Conservation (phyloP, 2,113 vertebrate species). For the Aspidoscelis tigris region DNA sequence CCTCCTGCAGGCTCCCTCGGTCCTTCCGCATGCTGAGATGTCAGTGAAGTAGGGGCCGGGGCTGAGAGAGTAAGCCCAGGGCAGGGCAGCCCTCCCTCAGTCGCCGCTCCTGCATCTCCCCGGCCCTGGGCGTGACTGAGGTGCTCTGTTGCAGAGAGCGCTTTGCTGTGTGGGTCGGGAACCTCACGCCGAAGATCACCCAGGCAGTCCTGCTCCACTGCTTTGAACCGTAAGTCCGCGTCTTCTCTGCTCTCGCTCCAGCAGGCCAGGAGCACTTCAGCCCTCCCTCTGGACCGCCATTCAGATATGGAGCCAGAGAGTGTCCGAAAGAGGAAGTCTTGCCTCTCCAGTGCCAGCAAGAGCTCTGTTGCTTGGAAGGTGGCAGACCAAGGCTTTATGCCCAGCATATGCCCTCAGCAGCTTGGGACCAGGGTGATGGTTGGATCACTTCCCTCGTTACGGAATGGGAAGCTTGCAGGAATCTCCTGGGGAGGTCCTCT, state of each 20-base stretch:
- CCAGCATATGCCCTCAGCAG: too few relatives aligned
- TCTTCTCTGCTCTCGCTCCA: background rate
- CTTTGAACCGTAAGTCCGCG: slow-evolving; percentile 48
- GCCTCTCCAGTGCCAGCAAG: too few relatives aligned
- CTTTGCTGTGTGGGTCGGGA: slow-evolving; percentile 65
- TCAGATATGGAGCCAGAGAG: background rate
- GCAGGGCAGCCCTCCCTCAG: background rate
- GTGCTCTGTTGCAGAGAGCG: slow-evolving; percentile 47
- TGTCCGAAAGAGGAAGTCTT: background rate
- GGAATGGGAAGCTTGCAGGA: too few relatives aligned
- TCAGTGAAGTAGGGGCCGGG: background rate
- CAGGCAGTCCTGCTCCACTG: slow-evolving; percentile 15
- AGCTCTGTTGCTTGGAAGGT: accelerated
- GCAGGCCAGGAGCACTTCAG: too few relatives aligned
- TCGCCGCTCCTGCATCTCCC: background rate
- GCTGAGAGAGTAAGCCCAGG: background rate
- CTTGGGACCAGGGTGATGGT: too few relatives aligned
- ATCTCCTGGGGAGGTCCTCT: too few relatives aligned
- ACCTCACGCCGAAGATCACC: slow-evolving; percentile 16
- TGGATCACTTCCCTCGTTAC: too few relatives aligned
- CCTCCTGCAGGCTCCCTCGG: background rate
- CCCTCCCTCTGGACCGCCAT: background rate
- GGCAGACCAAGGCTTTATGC: too few relatives aligned
- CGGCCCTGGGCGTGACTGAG: background rate
- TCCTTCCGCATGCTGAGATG: background rate